These are phyloP conservation scores for Thumatha senex DNA, from an alignment of 2,888 invertebrate species.

Conservation along the genomic window DNA sequence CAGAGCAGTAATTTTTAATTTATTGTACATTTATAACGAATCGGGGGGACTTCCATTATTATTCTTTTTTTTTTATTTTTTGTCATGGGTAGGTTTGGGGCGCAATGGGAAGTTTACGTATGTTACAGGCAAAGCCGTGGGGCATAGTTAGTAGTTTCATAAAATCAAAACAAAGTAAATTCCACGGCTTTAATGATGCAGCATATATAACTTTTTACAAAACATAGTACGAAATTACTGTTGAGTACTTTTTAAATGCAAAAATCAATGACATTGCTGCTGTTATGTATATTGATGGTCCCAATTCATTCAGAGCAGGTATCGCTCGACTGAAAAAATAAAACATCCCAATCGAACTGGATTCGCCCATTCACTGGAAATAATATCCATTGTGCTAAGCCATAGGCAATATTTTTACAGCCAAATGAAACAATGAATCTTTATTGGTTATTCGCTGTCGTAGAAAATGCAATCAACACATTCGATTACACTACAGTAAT, in stretches of 20 bases:
- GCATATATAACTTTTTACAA: slow-evolving; percentile 18
- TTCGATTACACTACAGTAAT: slow-evolving; percentile 36
- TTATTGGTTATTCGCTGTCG: slow-evolving; percentile 43
- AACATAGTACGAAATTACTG: neutral
- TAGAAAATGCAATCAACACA: slow-evolving; percentile 41
- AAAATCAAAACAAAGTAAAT: too few species aligned
- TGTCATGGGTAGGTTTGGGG: too few species aligned
- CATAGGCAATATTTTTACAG: slow-evolving; percentile 52
- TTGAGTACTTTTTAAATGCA: slow-evolving; percentile 20
- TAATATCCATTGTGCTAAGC: slow-evolving; percentile 53
- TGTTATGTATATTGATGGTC: slow-evolving; percentile 34
- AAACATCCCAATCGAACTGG: slow-evolving; percentile 32
- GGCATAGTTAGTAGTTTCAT: too few species aligned
- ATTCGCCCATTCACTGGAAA: slow-evolving; percentile 35
- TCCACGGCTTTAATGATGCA: slow-evolving; percentile 5
- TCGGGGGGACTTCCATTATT: too few species aligned
- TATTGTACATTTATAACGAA: too few species aligned
- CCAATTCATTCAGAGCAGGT: slow-evolving; percentile 46
- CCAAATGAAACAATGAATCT: slow-evolving; percentile 45
- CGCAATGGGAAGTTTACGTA: too few species aligned
- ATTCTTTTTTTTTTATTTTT: too few species aligned
- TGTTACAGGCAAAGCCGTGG: too few species aligned
- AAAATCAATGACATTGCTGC: slow-evolving; percentile 43
- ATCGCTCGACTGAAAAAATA: slow-evolving; percentile 37
- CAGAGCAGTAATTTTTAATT: too few species aligned